Evolutionary conservation across 2,797 vertebrate species (phyloP), one percentile per base, ranked within the genome.

Genomic region (Triplophysa yarkandensis): DNA sequence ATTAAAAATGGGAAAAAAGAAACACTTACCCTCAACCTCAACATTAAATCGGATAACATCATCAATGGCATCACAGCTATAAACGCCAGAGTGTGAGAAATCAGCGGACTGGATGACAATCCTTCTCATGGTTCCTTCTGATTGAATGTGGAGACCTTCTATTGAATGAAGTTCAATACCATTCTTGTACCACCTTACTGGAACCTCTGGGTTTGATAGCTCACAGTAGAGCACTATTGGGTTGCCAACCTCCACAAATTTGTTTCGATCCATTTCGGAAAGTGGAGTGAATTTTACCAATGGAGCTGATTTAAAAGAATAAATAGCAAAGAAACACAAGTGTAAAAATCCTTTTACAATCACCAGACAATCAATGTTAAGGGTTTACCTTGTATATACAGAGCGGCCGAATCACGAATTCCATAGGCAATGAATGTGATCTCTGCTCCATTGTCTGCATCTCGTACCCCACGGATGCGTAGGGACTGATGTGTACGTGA

Each of bases 321-420:
- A 79, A 23, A 54, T 28, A 57, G 28, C 13, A 58, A 21, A 63
- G 41, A 8, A 36, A 25, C 41, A 71, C 16, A 68, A 36, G 16
- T 41, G 4, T 60, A 21, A 58, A 67, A 57, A 8, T 39, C 3
- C 13, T 36, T 8, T 39, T 27, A 2, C 27, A 39, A 6, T 28
- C 27, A 68, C 8, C 11, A 44, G 0, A 9, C 61, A 76, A 62
- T 39, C 41, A 55, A 16, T 21, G 8, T 16, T 48, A 71, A 11
- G 34, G 86, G 78, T 77, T 52, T 28, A 98, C 97, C 96, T 94
- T 95, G 93, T 80, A 98, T 95, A 1, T 93, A 93, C 36, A 98
- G 85, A 0, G 86, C 91, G 2, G 97, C 96, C 0, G 94, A 95
- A 85, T 97, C 94, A 32, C 85, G 87, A 77, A 98, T 93, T 0